These are phyloP conservation scores for Dastarcus helophoroides DNA, from an alignment of 2,888 invertebrate species.

Conservation along the genomic window DNA sequence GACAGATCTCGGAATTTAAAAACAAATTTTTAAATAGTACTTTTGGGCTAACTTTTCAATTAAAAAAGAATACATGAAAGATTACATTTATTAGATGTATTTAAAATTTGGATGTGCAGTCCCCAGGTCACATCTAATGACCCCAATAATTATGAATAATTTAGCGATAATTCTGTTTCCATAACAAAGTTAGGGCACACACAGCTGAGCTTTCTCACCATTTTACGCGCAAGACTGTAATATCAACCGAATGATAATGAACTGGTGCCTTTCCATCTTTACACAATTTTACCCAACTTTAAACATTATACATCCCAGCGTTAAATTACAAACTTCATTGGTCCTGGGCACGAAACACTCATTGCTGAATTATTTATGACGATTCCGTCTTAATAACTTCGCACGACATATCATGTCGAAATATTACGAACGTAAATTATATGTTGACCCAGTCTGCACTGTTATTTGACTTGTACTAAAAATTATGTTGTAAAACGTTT, in stretches of 20 bases:
- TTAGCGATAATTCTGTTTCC: conserved; percentile 35
- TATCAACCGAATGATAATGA: conserved; percentile 29
- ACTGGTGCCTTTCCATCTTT: conserved; percentile 25
- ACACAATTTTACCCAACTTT: conserved; percentile 31
- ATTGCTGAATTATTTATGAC: conserved; percentile 22
- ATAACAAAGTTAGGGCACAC: conserved; percentile 32
- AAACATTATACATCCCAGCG: conserved; percentile 23
- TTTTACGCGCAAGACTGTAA: conserved; percentile 25
- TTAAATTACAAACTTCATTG: conserved; percentile 25
- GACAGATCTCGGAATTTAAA: no score
- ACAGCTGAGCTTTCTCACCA: conserved; percentile 31
- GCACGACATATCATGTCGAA: conserved; percentile 9
- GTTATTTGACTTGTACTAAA: no score
- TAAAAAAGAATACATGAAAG: conserved; percentile 3
- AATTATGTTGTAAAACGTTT: no score
- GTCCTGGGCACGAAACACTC: conserved; percentile 24
- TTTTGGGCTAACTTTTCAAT: no score
- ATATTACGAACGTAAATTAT: no score
- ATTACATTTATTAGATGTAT: conserved; percentile 2
- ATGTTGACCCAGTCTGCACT: no score
- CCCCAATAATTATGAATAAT: conserved; percentile 33
- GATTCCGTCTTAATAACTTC: conserved; percentile 9
- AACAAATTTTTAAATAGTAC: no score
- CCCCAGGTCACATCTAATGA: conserved; percentile 30
- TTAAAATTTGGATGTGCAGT: conserved; percentile 10